Base-by-base conservation (phyloP, 2,113 vertebrate species). In the Tenebrosternarchus preto region DNA sequence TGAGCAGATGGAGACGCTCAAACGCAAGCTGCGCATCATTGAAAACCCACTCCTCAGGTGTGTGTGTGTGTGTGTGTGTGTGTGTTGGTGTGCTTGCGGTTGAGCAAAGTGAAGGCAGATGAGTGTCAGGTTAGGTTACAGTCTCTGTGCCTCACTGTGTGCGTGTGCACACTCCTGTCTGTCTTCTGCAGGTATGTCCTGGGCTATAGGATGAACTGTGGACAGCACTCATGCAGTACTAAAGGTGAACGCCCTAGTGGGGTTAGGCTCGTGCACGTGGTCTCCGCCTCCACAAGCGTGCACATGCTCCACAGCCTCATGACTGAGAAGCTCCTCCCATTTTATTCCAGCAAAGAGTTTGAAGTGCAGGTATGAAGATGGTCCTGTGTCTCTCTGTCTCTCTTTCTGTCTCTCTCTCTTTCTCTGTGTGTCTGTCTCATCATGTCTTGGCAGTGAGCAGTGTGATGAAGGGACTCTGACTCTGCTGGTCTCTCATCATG, bases 1-100 rank as follows among this genome's bases (percentile, higher is more conserved):
- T 25, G 95, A 97, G 4, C 89, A 95, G 85, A 90, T 98, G 73
- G 96, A 99, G 87, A 92, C 88, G 2, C 85, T 96, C 77, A 97
- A 95, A 85, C 94, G 95, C 68, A 97, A 97, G 84, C 92, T 99
- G 43, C 92, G 95, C 85, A 91, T 99, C 66, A 96, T 99, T 12
- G 98, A 99, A 90, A 98, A 96, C 85, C 96, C 97, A 19, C 87
- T 98, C 80, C 88, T 96, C 86, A 95, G 95, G 95, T 75, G 72
- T 66, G 78, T 81, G 78, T 76, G 77, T 33, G 22, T 33, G 29
- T 29, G 5, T 25, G 31, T 76, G 24, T 17, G 22, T 70, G 36
- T 73, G 46, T 39, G 27, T 73, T 56, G 43, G 24, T 56, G 43
- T 25, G 60, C 24, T 31, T 80, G 43, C 43, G 12, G 43, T 36